A percentile compares a stretch with the other conserved stretches of the same genome.
phyloP scores from a whole-genome alignment of 2,113 vertebrate species.

The Spea multiplicata region DNA sequence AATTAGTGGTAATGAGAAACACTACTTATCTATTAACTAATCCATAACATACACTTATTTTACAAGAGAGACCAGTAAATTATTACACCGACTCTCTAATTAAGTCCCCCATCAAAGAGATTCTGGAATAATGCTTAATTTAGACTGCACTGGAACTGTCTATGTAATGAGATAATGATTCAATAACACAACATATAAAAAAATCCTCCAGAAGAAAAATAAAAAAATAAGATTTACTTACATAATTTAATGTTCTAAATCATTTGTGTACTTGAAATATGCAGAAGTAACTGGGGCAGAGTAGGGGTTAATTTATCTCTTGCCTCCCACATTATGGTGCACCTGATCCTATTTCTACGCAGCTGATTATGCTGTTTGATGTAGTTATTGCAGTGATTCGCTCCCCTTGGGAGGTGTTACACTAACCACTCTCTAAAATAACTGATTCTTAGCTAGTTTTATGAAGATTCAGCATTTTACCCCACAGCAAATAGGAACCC shows the following conservation, averaged over 20 bases:
- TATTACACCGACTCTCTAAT: slow-evolving; percentile 1
- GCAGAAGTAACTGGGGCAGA: background rate
- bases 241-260: too few species aligned
- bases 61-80: background rate
- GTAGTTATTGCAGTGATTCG: slow-evolving; percentile 25
- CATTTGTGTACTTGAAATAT: too few species aligned
- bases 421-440: slow-evolving; percentile 34
- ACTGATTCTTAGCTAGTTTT: slow-evolving; percentile 13
- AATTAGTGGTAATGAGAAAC: slow-evolving; percentile 12
- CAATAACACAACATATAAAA: too few species aligned
- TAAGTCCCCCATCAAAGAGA: background rate
- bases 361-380: slow-evolving; percentile 37
- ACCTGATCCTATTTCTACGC: slow-evolving; percentile 35
- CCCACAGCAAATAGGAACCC: slow-evolving; percentile 4
- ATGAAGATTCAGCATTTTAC: slow-evolving; percentile 12
- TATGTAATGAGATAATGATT: too few species aligned
- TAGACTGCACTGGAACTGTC: too few species aligned
- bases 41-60: background rate
- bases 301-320: slow-evolving; percentile 18
- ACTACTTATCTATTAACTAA: slow-evolving; percentile 13
- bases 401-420: slow-evolving; percentile 36
- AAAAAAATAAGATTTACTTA: too few species aligned
- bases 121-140: background rate
- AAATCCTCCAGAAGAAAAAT: too few species aligned
- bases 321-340: slow-evolving; percentile 15